These are phyloP conservation scores for Aproaerema taeniolella DNA, from an alignment of 2,888 invertebrate species.

Conservation along the genomic window DNA sequence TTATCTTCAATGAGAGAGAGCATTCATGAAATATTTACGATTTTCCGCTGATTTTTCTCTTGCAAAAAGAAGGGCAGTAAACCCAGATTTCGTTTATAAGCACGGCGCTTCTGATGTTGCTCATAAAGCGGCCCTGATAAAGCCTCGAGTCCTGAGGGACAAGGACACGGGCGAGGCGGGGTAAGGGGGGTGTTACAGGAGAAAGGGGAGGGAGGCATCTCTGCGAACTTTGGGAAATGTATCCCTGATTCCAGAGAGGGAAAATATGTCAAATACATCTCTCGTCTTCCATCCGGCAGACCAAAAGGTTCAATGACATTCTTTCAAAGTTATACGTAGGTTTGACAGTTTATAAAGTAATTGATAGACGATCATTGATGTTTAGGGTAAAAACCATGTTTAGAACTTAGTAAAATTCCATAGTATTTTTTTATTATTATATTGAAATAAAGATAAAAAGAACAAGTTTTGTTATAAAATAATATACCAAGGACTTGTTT, in stretches of 20 bases:
- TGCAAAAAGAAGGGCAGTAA: slow-evolving; percentile 33
- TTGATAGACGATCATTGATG: too few relatives aligned
- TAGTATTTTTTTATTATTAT: too few relatives aligned
- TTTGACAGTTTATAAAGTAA: too few relatives aligned
- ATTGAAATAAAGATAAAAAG: too few relatives aligned
- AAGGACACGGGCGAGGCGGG: slow-evolving; percentile 7
- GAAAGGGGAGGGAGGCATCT: slow-evolving; percentile 7
- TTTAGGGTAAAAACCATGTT: too few relatives aligned
- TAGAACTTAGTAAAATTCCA: too few relatives aligned
- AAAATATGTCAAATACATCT: slow-evolving; percentile 9
- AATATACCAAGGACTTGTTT: too few relatives aligned
- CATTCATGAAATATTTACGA: slow-evolving; percentile 42
- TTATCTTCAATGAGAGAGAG: slow-evolving; percentile 9
- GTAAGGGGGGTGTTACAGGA: background rate
- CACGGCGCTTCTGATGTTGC: slow-evolving; percentile 45
- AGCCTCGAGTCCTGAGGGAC: slow-evolving; percentile 39
- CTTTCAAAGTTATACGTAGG: slow-evolving; percentile 4
- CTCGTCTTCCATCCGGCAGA: background rate
- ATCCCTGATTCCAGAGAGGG: slow-evolving; percentile 1
- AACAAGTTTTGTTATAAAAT: too few relatives aligned
- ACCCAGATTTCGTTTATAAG: slow-evolving; percentile 50
- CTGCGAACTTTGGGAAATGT: slow-evolving; percentile 23
- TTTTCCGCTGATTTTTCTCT: slow-evolving; percentile 34
- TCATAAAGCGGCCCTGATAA: slow-evolving; percentile 52
- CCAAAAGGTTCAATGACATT: slow-evolving; percentile 8